Evolutionary conservation across 1,140 invertebrate genomes (phyloP).

Genomic region (Drosophila subobscura): DNA sequence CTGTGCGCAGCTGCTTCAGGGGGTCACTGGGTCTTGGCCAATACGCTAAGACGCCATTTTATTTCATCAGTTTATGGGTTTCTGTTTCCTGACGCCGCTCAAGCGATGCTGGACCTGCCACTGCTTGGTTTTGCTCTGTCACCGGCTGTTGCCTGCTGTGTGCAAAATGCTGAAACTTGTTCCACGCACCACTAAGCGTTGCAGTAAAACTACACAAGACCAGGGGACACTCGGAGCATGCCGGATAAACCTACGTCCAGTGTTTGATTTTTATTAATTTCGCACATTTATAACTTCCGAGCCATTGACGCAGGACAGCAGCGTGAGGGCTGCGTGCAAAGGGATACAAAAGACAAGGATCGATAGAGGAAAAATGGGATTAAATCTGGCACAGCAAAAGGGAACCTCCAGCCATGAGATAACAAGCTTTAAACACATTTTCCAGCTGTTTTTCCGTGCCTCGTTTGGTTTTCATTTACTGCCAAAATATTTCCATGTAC

Average conservation of each 20-base stretch:
- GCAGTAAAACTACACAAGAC: slow-evolving; percentile 61
- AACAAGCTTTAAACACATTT: too few relatives aligned
- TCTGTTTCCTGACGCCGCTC: slow-evolving; percentile 12
- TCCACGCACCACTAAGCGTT: slow-evolving; percentile 24
- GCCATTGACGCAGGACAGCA: slow-evolving; percentile 31
- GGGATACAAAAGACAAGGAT: neutral
- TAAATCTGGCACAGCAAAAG: neutral
- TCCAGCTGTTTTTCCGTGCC: too few relatives aligned
- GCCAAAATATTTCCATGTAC: too few relatives aligned
- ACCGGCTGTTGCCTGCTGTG: slow-evolving; percentile 5
- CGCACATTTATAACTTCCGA: slow-evolving; percentile 69
- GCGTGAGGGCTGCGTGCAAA: neutral
- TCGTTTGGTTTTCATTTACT: too few relatives aligned
- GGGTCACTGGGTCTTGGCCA: slow-evolving; percentile 49
- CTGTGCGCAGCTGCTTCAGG: too few relatives aligned
- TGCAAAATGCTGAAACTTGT: slow-evolving; percentile 37
- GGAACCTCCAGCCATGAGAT: too few relatives aligned
- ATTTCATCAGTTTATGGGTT: slow-evolving; percentile 68
- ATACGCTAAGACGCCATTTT: slow-evolving; percentile 67
- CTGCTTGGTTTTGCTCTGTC: too few relatives aligned
- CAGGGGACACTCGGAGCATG: slow-evolving; percentile 6
- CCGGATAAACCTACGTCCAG: slow-evolving; percentile 31
- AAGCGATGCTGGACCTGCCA: neutral
- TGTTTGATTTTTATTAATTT: slow-evolving; percentile 76
- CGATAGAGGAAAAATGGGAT: neutral